A percentile compares a stretch with the other conserved stretches of the same genome.
Conservation (phyloP, 2,113 vertebrate genomes). For the Accipiter cooperii region DNA sequence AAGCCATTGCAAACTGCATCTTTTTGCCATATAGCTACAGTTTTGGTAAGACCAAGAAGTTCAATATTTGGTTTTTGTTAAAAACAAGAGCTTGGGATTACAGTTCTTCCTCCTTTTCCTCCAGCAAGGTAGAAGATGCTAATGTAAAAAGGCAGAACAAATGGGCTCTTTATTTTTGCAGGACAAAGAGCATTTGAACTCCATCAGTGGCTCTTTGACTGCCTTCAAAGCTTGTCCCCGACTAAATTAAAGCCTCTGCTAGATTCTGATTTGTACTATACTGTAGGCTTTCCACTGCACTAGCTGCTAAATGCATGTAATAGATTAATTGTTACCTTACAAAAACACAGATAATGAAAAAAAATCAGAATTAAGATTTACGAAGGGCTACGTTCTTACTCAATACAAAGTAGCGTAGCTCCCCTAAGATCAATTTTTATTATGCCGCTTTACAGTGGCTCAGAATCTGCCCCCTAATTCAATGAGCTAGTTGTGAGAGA, state of each 20-base stretch:
- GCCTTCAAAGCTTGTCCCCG: constrained; percentile 44
- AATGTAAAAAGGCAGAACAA: constrained; percentile 38
- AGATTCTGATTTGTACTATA: not conserved
- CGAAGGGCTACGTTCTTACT: not conserved
- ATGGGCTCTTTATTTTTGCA: constrained; percentile 30
- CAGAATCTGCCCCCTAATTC: constrained; percentile 4
- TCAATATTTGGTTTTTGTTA: not conserved
- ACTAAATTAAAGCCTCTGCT: constrained; percentile 39
- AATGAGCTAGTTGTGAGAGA: not conserved
- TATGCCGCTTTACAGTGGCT: not conserved
- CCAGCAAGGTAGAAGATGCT: constrained; percentile 35
- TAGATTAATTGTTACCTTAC: not conserved
- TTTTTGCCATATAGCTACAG: not conserved
- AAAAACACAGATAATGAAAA: not conserved
- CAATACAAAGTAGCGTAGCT: not conserved
- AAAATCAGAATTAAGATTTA: constrained; percentile 1
- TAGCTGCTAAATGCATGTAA: not conserved
- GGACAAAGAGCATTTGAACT: constrained; percentile 55
- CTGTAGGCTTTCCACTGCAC: not conserved
- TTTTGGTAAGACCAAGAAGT: not conserved
- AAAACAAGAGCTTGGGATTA: not conserved
- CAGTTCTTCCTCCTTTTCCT: not conserved
- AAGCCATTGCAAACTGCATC: not conserved
- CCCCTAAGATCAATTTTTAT: constrained; percentile 1
- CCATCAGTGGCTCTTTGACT: constrained; percentile 52